These are phyloP conservation scores for Plecotus auritus DNA, from an alignment of 2,113 vertebrate species.

Conservation along the genomic window DNA sequence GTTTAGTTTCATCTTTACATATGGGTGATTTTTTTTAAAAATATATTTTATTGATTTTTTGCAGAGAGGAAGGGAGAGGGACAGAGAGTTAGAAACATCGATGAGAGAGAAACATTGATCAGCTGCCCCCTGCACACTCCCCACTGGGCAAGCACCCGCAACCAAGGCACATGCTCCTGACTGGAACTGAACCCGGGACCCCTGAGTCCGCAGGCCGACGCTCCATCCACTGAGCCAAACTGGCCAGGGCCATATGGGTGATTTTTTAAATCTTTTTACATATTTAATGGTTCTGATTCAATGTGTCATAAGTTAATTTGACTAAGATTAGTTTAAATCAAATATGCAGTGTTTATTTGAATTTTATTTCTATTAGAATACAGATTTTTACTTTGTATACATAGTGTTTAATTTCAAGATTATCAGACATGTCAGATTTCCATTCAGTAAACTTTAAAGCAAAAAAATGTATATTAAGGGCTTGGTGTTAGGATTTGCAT, in stretches of 20 bases:
- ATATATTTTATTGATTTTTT: too few species aligned
- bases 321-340: constrained; percentile 57
- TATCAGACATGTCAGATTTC: neutral
- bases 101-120: too few species aligned
- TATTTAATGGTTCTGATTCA: constrained; percentile 49
- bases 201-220: too few species aligned
- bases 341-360: constrained; percentile 79
- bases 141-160: too few species aligned
- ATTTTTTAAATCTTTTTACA: constrained; percentile 70
- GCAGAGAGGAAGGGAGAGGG: too few species aligned
- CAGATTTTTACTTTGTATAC: constrained; percentile 76
- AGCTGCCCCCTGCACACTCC: too few species aligned
- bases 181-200: too few species aligned
- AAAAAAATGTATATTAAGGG: constrained; percentile 25
- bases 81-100: too few species aligned
- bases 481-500: constrained; percentile 2
- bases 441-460: constrained; percentile 42
- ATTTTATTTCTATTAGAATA: constrained; percentile 71
- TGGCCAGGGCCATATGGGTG: neutral
- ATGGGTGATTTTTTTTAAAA: constrained; percentile 42
- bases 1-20: constrained; percentile 72
- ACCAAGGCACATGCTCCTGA: too few species aligned
- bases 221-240: too few species aligned
- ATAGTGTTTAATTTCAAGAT: constrained; percentile 34
- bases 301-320: constrained; percentile 13